Base-by-base conservation (phyloP, 2,113 vertebrate genomes). In the Alethe castanea region DNA sequence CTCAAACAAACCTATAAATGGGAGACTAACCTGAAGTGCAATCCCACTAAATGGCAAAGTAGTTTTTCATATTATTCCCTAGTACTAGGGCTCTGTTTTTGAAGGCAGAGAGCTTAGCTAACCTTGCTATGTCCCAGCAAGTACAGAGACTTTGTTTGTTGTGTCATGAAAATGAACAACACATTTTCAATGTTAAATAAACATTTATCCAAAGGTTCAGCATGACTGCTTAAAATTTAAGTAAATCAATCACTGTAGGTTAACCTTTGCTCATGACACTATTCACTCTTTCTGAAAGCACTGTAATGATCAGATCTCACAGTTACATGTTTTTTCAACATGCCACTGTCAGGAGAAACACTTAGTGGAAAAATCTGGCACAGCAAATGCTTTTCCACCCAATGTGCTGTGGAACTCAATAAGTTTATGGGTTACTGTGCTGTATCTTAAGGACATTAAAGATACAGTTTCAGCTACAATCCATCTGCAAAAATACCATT, bases 381-480 rank as follows among this genome's bases (percentile, higher is more conserved):
- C 70, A 66, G 85, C 38, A 90, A 84, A 88, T 57, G 44, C 48
- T 95, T 96, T 96, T 96, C 90, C 87, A 92, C 76, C 70, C 59
- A 70, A 73, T 40, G 47, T 65, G 81, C 85, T 72, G 42, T 66
- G 78, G 81, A 92, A 50, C 64, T 90, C 72, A 57, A 12, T 71
- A 92, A 93, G 91, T 92, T 90, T 95, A 92, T 86, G 64, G 19
- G 40, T 94, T 95, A 61, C 92, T 74, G 91, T 52, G 50, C 64
- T 94, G 50, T 93, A 92, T 91, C 91, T 94, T 94, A 88, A 92
- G 86, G 89, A 96, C 81, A 88, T 93, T 94, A 94, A 94, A 93
- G 61, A 92, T 89, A 95, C 25, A 81, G 81, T 97, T 97, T 95
- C 96, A 96, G 36, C 85, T 95, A 79, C 56, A 87, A 80, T 88